Evolutionary conservation across 2,797 vertebrate genomes (phyloP), one percentile per base, ranked within the genome.

Genomic region (Gorsachius magnificus): DNA sequence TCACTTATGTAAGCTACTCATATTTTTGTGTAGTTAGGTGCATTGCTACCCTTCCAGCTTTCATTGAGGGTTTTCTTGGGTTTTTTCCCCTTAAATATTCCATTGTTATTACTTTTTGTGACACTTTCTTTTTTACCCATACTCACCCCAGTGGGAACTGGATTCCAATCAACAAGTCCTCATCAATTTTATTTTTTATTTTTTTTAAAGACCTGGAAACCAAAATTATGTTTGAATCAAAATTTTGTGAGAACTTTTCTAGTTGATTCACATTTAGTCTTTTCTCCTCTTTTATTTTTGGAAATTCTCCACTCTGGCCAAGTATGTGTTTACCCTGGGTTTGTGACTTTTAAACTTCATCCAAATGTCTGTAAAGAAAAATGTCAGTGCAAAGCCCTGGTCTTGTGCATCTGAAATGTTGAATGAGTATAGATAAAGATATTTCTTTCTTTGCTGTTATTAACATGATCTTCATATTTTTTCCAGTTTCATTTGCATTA

Each of bases 391-490:
- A 92, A 87, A 93, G 53, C 25, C 13, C 22, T 77, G n/a, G 36
- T 81, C 48, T 92, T 95, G 56, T 85, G 66, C 69, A 88, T 89
- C 46, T 89, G 80, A 92, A 84, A 81, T 43, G 36, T 20, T 94
- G 61, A 94, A 77, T 64, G 33, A 76, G 33, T 93, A 87, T 69
- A 92, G 66, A 94, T 60, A 83, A 93, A 91, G 33, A 35, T 8
- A 41, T 93, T 95, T 95, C 75, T 97, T 96, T 96, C 80, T 95
- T 93, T 94, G 58, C 61, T 94, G 31, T 54, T 96, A 87, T 79
- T 96, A 95, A 95, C 70, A 71, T 66, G 64, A 63, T 81, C 61
- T 93, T 95, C 16, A 14, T 95, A 26, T 69, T 85, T 82, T 90
- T 90, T 86, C 87, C 48, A 57, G 16, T 90, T 95, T 90, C 48